Base-by-base conservation (phyloP, 2,113 vertebrate species). In the Halichoeres trimaculatus region DNA sequence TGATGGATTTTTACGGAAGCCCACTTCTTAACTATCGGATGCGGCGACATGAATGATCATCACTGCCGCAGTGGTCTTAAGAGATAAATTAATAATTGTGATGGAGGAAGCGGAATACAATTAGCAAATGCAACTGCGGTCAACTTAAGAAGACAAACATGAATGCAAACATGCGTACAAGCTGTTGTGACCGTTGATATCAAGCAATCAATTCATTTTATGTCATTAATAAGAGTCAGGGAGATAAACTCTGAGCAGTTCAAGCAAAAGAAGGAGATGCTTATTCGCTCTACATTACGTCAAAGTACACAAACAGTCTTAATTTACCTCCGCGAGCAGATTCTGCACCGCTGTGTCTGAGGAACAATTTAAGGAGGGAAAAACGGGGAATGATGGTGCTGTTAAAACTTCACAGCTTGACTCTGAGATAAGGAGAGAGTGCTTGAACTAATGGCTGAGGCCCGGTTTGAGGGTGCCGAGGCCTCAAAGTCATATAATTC, bases 1-100 rank as follows among this genome's bases (percentile, higher is more conserved):
- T 93, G 94, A 94, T 94, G 93, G 93, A 94, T 94, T 94, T 92
- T 93, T 91, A 93, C 91, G 92, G 92, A 93, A 94, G 93, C 89
- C 70, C 88, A 84, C 87, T 93, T 87, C 91, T 93, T 93, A 93
- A 92, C 94, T 92, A 93, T 93, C 90, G 88, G 89, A 92, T 85
- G 91, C 85, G 71, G 87, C 70, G 78, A 85, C 89, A 89, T 93
- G 90, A 93, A 78, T 91, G 91, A 94, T 93, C 85, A 83, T 88
- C 90, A 30, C 87, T 86, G 90, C 86, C 71, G 87, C 88, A 81
- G 89, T 90, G 84, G 89, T 88, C 81, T 85, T 89, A 82, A 76
- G 89, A 88, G 91, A 93, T 93, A 85, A 89, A 93, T 93, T 92
- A 92, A 94, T 92, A 89, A 91, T 79, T 85, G 79, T 72, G 83